Base-by-base conservation (phyloP, 2,113 vertebrate genomes). In the Copsychus sechellarum region DNA sequence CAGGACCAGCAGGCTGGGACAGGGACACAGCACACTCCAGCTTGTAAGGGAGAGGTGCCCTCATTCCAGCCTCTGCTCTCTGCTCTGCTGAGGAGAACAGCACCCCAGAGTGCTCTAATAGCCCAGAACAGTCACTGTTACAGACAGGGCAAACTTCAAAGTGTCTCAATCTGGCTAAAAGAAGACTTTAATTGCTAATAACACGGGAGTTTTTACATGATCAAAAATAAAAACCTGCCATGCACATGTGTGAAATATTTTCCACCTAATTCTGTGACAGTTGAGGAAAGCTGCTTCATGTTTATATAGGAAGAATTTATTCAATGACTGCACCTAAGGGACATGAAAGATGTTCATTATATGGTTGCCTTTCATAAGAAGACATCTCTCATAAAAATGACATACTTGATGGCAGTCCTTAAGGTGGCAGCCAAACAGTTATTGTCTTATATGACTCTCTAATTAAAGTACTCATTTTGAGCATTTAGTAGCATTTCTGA, bases 1-100 rank as follows among this genome's bases (percentile, higher is more conserved):
- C 1, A 1, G 47, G 58, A 43, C 1, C 62, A 53, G 71, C 3
- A 0, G 1, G 22, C 8, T 0, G 5, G 45, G 33, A 18, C 21
- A 17, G 34, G 47, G 60, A 58, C 60, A 45, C 0, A 0, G 47
- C 42, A 62, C 4, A 1, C 1, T 19, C 19, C 20, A 6, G n/a
- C 12, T 8, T 24, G 61, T 4, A 26, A 48, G 69, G 40, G 31
- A 16, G 54, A 53, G 64, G 9, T 8, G 54, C 19, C 58, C 69
- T 50, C 23, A 3, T 45, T n/a, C 11, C 50, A 62, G 43, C 29
- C 51, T 11, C 20, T 5, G 12, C 5, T 60, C 48, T 4, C 29
- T 21, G 57, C 61, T 14, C 15, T 9, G 48, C 40, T 40, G 11
- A 34, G 62, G 12, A 42, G 9, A 61, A 80, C 8, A 60, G n/a